Evolutionary conservation across 23 tunicate genomes (phyloP), one percentile per base, ranked within the genome.

Genomic region (Phallusia fumigata): DNA sequence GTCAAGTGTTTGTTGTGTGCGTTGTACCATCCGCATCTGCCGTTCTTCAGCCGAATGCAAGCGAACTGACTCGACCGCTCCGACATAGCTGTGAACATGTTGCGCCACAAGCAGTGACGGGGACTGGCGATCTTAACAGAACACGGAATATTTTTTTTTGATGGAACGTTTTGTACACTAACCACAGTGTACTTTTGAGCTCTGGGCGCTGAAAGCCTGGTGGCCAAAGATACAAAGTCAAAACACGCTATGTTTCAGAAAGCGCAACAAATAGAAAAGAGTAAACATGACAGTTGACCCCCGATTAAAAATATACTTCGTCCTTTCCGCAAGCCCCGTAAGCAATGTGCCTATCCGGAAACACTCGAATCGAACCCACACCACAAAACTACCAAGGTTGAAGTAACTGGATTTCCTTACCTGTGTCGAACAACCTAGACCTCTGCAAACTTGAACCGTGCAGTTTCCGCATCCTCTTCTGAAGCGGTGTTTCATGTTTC

Each of bases 1-100:
- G 35, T 78, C 74, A 72, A 36, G 32, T 73, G n/a, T 0, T 65
- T 79, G 51, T 88, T 44, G 49, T 77, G 74, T 64, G 87, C 74
- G 75, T 90, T 90, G 86, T 74, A 76, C 95, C 95, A 90, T 30
- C 76, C 69, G 86, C 95, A 90, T 77, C 77, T 65, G 30, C 86
- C 86, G 51, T 52, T 50, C 32, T 77, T 84, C 16, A 58, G 28
- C 26, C 22, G 85, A 32, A 90, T 49, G 35, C 95, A 90, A 28
- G 95, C 85, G 65, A 84, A 90, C 53, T 90, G 86, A 65, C 82
- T 80, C 34, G 95, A 89, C 30, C 32, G 65, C 22, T 31, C 30
- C 13, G 49, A 30, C 21, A 19, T 65, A 11, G 47, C 76, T 31
- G 94, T 84, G 81, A 52, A 84, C 69, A 53, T 58, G 33, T 80